These are phyloP conservation scores for Papilio machaon DNA, from an alignment of 1,140 invertebrate genomes.

Conservation along the genomic window DNA sequence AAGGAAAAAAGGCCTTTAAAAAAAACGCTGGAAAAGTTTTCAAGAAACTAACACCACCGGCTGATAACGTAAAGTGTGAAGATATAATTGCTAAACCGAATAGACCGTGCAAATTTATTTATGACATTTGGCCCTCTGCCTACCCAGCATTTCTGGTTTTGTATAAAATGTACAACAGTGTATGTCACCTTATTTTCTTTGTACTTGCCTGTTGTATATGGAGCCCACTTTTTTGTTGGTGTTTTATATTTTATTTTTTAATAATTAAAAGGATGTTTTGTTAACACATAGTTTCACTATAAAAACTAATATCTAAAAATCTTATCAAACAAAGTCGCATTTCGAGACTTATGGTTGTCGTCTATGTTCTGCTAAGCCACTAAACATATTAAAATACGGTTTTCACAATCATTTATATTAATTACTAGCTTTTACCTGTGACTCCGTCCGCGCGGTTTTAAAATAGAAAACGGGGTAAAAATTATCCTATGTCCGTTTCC, in stretches of 20 bases:
- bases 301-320: too few relatives aligned
- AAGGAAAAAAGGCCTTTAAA: background rate
- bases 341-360: too few relatives aligned
- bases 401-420: too few relatives aligned
- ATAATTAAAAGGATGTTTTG: conserved; percentile 24
- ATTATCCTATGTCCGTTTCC: too few relatives aligned
- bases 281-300: background rate
- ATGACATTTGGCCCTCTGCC: conserved; percentile 38
- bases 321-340: too few relatives aligned
- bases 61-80: background rate
- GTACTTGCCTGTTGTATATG: conserved; percentile 42
- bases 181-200: conserved; percentile 39
- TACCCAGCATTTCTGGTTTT: conserved; percentile 36
- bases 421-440: too few relatives aligned
- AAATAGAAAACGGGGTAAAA: too few relatives aligned
- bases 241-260: conserved; percentile 27
- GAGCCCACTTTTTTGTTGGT: conserved; percentile 41
- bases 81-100: conserved; percentile 5
- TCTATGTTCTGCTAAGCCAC: too few relatives aligned
- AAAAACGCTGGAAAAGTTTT: background rate
- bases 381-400: too few relatives aligned
- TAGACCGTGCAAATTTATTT: conserved; percentile 36
- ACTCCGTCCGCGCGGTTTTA: too few relatives aligned
- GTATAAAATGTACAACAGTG: conserved; percentile 34
- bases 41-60: background rate